Evolutionary conservation across 2,113 vertebrate genomes (phyloP).

Genomic region (Psephotus haematonotus): DNA sequence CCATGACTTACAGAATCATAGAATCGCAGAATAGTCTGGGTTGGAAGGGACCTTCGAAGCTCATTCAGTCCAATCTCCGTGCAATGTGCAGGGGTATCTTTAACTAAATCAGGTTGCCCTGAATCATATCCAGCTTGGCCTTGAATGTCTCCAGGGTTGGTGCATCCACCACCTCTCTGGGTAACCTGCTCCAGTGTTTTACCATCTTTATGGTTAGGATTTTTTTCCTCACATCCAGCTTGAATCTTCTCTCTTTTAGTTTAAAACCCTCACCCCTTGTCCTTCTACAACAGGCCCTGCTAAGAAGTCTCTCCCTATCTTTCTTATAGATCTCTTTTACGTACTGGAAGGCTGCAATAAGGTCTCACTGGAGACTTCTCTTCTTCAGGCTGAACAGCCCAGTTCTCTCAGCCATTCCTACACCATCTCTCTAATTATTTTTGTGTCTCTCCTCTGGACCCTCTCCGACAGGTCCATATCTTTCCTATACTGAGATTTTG

Average conservation of each 20-base stretch:
- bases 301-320: neutral
- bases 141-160: neutral
- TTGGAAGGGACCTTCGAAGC: neutral
- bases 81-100: neutral
- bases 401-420: neutral
- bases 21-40: neutral
- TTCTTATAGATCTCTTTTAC: neutral
- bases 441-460: neutral
- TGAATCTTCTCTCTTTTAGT: neutral
- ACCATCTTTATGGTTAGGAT: neutral
- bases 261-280: neutral
- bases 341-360: neutral
- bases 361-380: neutral
- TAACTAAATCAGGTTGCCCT: neutral
- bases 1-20: neutral
- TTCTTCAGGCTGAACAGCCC: neutral
- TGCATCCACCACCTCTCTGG: neutral
- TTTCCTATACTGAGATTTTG: neutral
- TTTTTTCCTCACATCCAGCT: neutral
- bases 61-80: neutral
- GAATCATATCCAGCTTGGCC: neutral
- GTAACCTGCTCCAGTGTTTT: neutral
- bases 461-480: neutral
- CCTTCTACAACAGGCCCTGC: neutral
- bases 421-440: neutral